These are phyloP conservation scores for Strix aluco DNA, from an alignment of 2,113 vertebrate genomes.

Conservation along the genomic window DNA sequence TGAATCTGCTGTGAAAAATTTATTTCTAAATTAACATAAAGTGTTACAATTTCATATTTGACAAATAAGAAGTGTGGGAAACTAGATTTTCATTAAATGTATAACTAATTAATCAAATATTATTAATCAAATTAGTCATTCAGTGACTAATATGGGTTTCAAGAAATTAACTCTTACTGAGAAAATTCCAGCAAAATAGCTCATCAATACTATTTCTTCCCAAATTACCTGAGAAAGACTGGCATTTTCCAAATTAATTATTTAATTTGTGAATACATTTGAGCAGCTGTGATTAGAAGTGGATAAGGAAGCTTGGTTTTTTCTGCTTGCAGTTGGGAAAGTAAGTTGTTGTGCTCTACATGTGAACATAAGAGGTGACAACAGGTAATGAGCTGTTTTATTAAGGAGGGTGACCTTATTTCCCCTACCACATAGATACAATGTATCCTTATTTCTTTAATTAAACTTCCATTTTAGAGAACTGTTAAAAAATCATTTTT, in stretches of 20 bases:
- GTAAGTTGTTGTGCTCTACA: neutral
- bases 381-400: neutral
- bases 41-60: neutral
- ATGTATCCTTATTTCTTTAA: neutral
- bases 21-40: neutral
- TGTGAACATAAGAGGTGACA: neutral
- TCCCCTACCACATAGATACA: neutral
- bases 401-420: neutral
- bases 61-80: neutral
- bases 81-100: neutral
- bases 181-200: neutral
- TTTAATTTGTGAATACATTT: neutral
- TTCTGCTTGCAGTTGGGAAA: neutral
- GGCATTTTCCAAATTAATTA: neutral
- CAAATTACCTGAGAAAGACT: neutral
- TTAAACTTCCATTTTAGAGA: neutral
- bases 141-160: neutral
- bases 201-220: neutral
- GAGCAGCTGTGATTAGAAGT: slow-evolving; percentile 40
- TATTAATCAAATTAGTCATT: neutral
- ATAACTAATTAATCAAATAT: neutral
- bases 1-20: slow-evolving; percentile 21
- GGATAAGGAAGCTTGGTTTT: neutral
- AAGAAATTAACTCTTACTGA: neutral
- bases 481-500: neutral